Evolutionary conservation across 2,113 vertebrate species (phyloP), one percentile per base, ranked within the genome.

Genomic region (Cairina moschata): DNA sequence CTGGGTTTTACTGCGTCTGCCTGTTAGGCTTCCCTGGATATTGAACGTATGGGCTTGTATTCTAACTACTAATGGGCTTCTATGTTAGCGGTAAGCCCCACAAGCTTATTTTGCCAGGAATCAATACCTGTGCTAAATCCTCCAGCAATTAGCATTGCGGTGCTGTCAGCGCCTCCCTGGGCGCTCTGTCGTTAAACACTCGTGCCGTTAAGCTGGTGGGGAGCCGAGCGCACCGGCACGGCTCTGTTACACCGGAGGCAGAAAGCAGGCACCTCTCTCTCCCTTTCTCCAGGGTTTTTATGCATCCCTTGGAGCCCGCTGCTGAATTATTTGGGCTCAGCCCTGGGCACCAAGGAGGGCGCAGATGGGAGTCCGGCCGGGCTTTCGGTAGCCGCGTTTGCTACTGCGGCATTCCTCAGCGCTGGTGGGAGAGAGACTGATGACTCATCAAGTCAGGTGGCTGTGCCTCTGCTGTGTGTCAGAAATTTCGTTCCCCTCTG

Each of bases 401-500:
- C 95, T 93, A 69, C 91, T 97, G 95, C 96, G 79, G 95, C 95
- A 95, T 93, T 97, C 83, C 68, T 81, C n/a, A 7, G 91, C 32
- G 88, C 94, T 95, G 76, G 89, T 71, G 78, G 68, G 95, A 81
- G 86, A 91, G 40, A 73, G 95, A 83, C 71, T 79, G 96, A 86
- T 98, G 98, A 98, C 73, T 98, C 98, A 98, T 93, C 92, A 76
- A 71, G 93, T 97, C 98, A 97, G 96, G 91, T 96, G 97, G 95
- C 75, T 91, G 8, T 95, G 93, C 90, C 92, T 97, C 59, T 88
- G 78, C 93, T 96, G 87, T 94, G 80, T 91, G 84, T 72, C 94
- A 92, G 93, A 71, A 86, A 92, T 96, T 91, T 95, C 91, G 73
- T 95, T 86, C 93, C 94, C 89, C 93, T 95, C 95, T 94, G 67